phyloP scores from a whole-genome alignment of 2,888 invertebrate genomes.

The Hololepta plana region DNA sequence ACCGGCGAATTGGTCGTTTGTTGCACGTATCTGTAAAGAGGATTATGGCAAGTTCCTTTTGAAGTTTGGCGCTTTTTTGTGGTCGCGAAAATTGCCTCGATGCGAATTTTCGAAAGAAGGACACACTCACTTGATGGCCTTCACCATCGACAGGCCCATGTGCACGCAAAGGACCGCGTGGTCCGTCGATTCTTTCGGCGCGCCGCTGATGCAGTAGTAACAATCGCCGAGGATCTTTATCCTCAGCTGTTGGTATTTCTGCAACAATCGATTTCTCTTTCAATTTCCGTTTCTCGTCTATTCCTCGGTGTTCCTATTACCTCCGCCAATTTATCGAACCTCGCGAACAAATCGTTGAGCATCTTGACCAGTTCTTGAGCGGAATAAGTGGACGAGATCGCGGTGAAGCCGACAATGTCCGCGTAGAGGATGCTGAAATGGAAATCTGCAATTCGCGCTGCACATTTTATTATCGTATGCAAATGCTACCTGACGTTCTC shows the following conservation, averaged over 20 bases:
- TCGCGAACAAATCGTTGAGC: constrained; percentile 86
- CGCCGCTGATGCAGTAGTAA: constrained; percentile 95
- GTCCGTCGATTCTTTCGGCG: constrained; percentile 75
- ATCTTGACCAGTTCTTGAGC: constrained; percentile 92
- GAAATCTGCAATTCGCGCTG: constrained; percentile 10
- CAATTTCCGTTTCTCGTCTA: no score
- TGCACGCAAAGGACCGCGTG: constrained; percentile 87
- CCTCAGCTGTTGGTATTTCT: constrained; percentile 86
- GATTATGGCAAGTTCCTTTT: background rate
- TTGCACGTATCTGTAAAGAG: constrained; percentile 57
- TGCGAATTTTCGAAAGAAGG: no score
- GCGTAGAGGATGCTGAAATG: constrained; percentile 80
- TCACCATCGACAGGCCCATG: constrained; percentile 94
- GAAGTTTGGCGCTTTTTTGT: background rate
- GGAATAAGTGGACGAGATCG: constrained; percentile 86
- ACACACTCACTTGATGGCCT: constrained; percentile 75
- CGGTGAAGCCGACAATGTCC: constrained; percentile 95
- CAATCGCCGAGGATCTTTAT: constrained; percentile 95
- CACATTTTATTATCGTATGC: background rate
- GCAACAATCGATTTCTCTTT: constrained; percentile 19
- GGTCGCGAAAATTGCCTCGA: no score
- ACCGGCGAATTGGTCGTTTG: constrained; percentile 86
- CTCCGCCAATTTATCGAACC: constrained; percentile 81
- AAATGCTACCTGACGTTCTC: constrained; percentile 76
- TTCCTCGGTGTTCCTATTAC: no score